Evolutionary conservation across 2,113 vertebrate genomes (phyloP).

Genomic region (Caracal caracal): DNA sequence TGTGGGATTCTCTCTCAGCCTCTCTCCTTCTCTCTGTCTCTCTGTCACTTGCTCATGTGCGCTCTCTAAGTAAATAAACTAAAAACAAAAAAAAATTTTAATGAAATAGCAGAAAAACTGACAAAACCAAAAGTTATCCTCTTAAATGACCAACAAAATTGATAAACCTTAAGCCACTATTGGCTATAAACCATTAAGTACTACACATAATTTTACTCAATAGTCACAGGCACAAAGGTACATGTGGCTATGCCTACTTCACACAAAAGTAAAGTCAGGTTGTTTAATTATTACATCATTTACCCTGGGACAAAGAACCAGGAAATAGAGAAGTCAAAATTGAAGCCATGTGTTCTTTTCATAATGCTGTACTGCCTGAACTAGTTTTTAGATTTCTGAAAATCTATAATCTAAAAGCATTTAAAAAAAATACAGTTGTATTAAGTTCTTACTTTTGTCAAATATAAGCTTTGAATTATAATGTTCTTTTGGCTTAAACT

Average conservation of each 20-base stretch:
- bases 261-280: background rate
- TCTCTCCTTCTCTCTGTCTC: no score
- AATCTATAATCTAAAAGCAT: background rate
- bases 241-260: background rate
- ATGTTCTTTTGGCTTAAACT: background rate
- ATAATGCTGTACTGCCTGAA: background rate
- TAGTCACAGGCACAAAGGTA: background rate
- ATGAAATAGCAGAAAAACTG: background rate
- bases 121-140: background rate
- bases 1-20: no score
- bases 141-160: background rate
- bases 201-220: background rate
- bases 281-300: background rate
- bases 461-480: background rate
- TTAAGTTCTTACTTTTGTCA: background rate
- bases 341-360: background rate
- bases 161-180: background rate
- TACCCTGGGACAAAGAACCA: background rate
- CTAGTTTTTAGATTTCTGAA: background rate
- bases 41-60: no score
- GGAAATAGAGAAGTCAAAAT: background rate
- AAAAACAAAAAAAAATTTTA: background rate
- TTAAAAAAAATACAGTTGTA: background rate
- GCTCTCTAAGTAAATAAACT: no score
- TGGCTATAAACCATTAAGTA: background rate